These are phyloP conservation scores for Lateolabrax maculatus DNA, from an alignment of 2,797 vertebrate genomes.

Conservation along the genomic window DNA sequence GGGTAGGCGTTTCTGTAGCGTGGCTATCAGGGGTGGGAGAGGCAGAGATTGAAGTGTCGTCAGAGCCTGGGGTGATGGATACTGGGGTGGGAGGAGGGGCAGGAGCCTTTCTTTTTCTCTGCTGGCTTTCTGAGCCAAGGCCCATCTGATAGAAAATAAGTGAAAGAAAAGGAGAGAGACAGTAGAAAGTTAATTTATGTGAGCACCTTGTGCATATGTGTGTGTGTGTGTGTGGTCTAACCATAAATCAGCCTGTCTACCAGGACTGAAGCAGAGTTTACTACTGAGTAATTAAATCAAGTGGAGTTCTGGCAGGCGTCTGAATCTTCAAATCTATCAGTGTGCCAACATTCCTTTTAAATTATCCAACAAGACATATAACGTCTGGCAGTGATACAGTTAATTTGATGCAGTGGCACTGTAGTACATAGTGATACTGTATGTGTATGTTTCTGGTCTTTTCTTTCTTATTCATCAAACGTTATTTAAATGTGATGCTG, in stretches of 20 bases:
- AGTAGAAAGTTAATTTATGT: conserved; percentile 57
- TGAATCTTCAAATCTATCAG: conserved; percentile 49
- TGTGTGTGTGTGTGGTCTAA: conserved; percentile 48
- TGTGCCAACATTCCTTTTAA: conserved; percentile 72
- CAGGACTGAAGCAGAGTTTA: conserved; percentile 60
- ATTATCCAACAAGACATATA: conserved; percentile 60
- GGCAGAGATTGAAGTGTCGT: conserved; percentile 56
- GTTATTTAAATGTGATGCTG: conserved; percentile 24
- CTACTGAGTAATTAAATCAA: conserved; percentile 76
- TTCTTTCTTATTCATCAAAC: conserved; percentile 13
- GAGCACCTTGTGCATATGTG: conserved; percentile 40
- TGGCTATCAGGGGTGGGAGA: conserved; percentile 77
- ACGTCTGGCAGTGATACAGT: conserved; percentile 39
- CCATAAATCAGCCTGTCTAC: conserved; percentile 68
- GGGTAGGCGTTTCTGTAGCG: conserved; percentile 46
- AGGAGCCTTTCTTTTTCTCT: conserved; percentile 94
- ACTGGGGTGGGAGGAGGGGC: conserved; percentile 85
- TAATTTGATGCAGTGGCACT: conserved; percentile 41
- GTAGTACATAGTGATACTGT: conserved; percentile 4
- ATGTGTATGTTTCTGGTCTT: conserved; percentile 16
- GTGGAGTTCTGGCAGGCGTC: conserved; percentile 66
- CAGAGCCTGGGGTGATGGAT: conserved; percentile 61
- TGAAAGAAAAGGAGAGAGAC: conserved; percentile 38
- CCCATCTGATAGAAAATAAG: conserved; percentile 79
- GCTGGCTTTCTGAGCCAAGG: conserved; percentile 86